A percentile compares a stretch with the other conserved stretches of the same genome.
phyloP scores from a whole-genome alignment of 2,113 vertebrate genomes.

The Lepus timidus region DNA sequence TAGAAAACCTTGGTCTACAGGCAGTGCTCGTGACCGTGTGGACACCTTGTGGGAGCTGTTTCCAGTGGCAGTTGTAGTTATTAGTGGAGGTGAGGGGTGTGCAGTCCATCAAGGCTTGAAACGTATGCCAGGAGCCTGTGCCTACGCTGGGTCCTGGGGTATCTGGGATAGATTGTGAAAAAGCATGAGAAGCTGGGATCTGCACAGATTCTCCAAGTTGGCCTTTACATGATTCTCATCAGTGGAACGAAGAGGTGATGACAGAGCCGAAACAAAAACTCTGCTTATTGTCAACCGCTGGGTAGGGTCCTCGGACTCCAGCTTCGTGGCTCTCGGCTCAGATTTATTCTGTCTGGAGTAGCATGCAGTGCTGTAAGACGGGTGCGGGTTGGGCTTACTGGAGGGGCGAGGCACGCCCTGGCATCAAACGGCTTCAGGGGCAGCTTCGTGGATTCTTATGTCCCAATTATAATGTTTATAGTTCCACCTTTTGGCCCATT shows the following conservation, averaged over 20 bases:
- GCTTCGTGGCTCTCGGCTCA: neutral
- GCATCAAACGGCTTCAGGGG: neutral
- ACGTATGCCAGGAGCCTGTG: neutral
- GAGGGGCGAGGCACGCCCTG: neutral
- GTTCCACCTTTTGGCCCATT: neutral
- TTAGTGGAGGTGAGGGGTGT: neutral
- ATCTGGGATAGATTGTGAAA: neutral
- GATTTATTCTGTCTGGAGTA: neutral
- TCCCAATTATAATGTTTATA: neutral
- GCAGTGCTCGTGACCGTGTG: no score
- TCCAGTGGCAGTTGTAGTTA: neutral
- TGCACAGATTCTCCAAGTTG: neutral
- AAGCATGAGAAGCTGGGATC: neutral
- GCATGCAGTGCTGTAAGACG: neutral
- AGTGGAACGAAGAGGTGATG: neutral
- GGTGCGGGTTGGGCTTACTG: neutral
- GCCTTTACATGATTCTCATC: neutral
- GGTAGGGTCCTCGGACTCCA: neutral
- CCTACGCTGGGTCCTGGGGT: neutral
- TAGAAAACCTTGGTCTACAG: neutral
- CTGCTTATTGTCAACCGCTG: neutral
- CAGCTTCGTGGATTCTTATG: neutral
- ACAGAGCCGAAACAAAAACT: slow-evolving; percentile 9
- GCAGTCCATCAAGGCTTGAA: neutral
- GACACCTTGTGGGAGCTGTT: neutral